Base-by-base conservation (phyloP, 2,888 invertebrate species). In the Oxytorus armatus region DNA sequence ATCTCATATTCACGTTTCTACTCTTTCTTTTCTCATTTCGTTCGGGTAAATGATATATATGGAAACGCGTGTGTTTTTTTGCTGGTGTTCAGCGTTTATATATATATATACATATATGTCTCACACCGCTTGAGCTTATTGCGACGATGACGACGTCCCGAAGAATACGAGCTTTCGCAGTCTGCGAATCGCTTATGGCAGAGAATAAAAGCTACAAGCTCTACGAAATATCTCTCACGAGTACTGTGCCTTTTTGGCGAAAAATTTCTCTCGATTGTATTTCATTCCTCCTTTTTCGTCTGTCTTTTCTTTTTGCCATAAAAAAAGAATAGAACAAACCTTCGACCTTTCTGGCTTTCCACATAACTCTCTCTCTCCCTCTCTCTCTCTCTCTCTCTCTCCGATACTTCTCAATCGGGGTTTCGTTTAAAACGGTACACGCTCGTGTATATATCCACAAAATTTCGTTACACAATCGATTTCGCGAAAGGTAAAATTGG, bases 1-100 rank as follows among this genome's bases (percentile, higher is more conserved):
- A 79, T 72, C 53, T 76, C 29, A 29, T 72, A 72, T 72, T 79
- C 47, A 44, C 33, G 25, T 49, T 68, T 51, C 57, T 61, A 72
- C 68, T 66, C 36, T 65, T 57, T 59, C 16, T 51, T 70, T 65
- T 72, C 33, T 36, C 66, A 77, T 76, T 72, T 42, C 33, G 33
- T 42, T 42, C 25, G 49, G 63, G 57, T 76, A 66, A 70, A 59
- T 49, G 18, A 36, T 23, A 36, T 49, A 51, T 29, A 23, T 42
- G 14, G 51, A 42, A 16, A 3, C 29, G 33, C 25, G 53, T 21
- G 42, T 47, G 55, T 29, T n/a, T 33, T 16, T 49, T 29, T 65
- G 18, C 11, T 33, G 1, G n/a, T 7, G 11, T 25, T 23, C 33
- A 5, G 18, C 47, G 3, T 39, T 39, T 39, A 49, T 44, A 44